Evolutionary conservation across 2,113 vertebrate genomes (phyloP).

Genomic region (Meleagris gallopavo): DNA sequence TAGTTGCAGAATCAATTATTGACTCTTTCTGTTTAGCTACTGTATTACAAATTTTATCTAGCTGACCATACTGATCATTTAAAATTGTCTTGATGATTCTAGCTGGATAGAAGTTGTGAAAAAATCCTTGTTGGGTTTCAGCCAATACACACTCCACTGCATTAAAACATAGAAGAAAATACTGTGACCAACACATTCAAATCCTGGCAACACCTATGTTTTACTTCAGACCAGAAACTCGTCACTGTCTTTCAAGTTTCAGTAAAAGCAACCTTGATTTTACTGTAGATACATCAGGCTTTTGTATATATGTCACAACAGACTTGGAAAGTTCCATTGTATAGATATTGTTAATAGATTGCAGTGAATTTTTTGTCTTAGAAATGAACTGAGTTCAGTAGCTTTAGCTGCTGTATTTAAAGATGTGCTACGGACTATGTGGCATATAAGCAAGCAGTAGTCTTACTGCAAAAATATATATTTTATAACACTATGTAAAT

Average conservation of each 20-base stretch:
- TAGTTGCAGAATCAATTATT: neutral
- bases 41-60: neutral
- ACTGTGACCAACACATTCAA: neutral
- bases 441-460: neutral
- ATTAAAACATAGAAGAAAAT: neutral
- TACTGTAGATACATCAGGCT: neutral
- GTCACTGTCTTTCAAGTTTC: conserved; percentile 8
- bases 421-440: neutral
- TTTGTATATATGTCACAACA: neutral
- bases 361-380: neutral
- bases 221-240: neutral
- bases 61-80: neutral
- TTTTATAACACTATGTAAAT: neutral
- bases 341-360: neutral
- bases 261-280: neutral
- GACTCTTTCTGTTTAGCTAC: neutral
- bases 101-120: neutral
- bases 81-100: neutral
- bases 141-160: neutral
- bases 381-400: neutral
- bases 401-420: neutral
- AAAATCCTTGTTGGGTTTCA: neutral
- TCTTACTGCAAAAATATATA: neutral
- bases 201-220: neutral
- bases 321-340: neutral